Percentiles rank a stretch among this genome's conserved stretches.
Evolutionary conservation across 1,140 invertebrate species (phyloP).

Genomic region (Neodiprion lecontei): DNA sequence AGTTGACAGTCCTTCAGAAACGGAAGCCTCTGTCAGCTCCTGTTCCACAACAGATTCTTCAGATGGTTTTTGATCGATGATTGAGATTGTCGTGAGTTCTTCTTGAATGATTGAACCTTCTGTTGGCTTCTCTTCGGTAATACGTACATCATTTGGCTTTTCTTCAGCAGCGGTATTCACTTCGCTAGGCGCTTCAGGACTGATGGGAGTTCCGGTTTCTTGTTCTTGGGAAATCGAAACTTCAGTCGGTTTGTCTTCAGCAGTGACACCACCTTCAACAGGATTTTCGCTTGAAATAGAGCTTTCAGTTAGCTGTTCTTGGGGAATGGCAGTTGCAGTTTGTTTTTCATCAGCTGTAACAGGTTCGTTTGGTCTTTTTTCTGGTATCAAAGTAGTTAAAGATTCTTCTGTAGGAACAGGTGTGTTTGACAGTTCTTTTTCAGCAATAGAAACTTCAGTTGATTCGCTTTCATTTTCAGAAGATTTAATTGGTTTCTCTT

Average conservation of each 20-base stretch:
- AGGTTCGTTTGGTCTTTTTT: slow-evolving; percentile 1
- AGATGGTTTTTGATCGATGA: slow-evolving; percentile 12
- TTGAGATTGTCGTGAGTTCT: slow-evolving; percentile 29
- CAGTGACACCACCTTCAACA: neutral
- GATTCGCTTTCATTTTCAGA: too few relatives aligned
- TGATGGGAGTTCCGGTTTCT: neutral
- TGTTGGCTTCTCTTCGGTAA: slow-evolving; percentile 16
- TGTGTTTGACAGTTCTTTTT: neutral
- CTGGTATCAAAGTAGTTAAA: too few relatives aligned
- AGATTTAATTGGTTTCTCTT: neutral
- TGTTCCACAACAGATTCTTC: slow-evolving; percentile 18
- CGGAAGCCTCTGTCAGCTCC: slow-evolving; percentile 11
- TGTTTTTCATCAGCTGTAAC: slow-evolving; percentile 4
- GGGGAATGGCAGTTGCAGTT: slow-evolving; percentile 16
- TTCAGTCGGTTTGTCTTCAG: slow-evolving; percentile 18
- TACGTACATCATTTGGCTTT: slow-evolving; percentile 11
- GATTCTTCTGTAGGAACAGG: neutral
- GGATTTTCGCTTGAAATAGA: slow-evolving; percentile 21
- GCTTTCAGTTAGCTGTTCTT: slow-evolving; percentile 27
- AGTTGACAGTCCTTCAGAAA: slow-evolving; percentile 13
- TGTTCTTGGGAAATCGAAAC: neutral
- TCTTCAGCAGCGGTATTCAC: slow-evolving; percentile 18
- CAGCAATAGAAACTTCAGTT: neutral
- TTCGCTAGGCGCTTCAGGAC: neutral
- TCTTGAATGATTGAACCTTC: slow-evolving; percentile 20